Conservation (phyloP, 2,113 vertebrate species). For the Catharus bicknelli region DNA sequence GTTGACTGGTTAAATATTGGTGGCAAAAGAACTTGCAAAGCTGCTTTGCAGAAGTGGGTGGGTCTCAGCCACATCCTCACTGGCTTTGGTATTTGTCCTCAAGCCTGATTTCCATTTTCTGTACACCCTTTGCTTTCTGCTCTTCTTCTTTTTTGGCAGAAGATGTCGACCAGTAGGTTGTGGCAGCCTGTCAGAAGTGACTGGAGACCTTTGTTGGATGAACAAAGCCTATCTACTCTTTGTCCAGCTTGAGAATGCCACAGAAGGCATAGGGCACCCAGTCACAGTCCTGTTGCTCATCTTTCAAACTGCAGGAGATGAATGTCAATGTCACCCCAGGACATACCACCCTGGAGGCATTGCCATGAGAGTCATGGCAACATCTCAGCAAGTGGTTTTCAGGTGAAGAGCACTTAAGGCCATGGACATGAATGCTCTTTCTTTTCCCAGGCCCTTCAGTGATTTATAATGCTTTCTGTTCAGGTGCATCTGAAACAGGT, state of each 20-base stretch:
- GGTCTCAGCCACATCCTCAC: neutral
- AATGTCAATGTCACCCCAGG: neutral
- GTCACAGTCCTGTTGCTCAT: neutral
- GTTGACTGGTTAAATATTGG: constrained; percentile 23
- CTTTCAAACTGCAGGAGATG: neutral
- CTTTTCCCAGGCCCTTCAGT: neutral
- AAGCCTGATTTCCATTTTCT: constrained; percentile 9
- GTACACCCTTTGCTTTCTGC: neutral
- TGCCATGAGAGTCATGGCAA: neutral
- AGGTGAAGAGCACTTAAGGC: neutral
- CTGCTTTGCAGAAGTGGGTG: constrained; percentile 33
- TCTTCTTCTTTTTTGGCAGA: neutral
- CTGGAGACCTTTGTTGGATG: accelerated
- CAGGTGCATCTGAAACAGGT: neutral
- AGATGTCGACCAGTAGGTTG: neutral
- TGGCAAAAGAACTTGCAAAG: constrained; percentile 16
- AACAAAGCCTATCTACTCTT: neutral
- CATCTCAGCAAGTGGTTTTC: neutral
- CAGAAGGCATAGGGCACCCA: neutral
- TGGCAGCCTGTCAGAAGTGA: neutral
- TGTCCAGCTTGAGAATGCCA: accelerated
- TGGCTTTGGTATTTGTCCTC: constrained; percentile 8
- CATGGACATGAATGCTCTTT: neutral
- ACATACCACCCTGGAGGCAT: neutral
- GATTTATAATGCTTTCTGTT: neutral